Percentiles rank a stretch among this genome's conserved stretches.
Conservation (phyloP, 2,797 vertebrate genomes). For the Xenentodon cancila region DNA sequence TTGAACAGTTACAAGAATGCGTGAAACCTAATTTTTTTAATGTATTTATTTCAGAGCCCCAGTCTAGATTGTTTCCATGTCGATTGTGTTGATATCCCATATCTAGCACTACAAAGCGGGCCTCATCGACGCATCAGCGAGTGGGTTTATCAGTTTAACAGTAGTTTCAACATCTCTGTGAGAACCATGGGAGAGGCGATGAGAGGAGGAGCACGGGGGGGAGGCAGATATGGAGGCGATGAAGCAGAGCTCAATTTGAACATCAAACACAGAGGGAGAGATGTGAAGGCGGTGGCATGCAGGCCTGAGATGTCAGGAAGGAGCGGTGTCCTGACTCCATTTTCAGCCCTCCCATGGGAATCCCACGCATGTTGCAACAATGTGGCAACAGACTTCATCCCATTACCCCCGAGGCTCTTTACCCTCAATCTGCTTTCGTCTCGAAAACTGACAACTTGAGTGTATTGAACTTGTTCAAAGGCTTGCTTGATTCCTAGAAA, state of each 20-base stretch:
- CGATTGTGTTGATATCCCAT: background rate
- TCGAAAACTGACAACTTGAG: conserved; percentile 66
- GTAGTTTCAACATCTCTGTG: conserved; percentile 40
- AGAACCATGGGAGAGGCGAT: conserved; percentile 13
- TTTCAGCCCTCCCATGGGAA: conserved; percentile 68
- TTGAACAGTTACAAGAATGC: too few relatives aligned
- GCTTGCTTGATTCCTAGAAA: conserved; percentile 54
- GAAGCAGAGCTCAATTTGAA: conserved; percentile 73
- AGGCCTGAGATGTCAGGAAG: conserved; percentile 65
- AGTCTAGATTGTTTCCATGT: background rate
- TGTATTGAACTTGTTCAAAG: conserved; percentile 70
- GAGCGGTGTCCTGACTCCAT: conserved; percentile 69
- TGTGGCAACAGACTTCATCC: conserved; percentile 73
- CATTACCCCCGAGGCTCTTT: conserved; percentile 68
- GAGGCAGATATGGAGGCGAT: conserved; percentile 42
- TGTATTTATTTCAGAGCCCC: too few relatives aligned
- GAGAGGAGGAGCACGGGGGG: conserved; percentile 26
- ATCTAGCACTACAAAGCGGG: conserved; percentile 1
- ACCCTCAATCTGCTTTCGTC: conserved; percentile 71
- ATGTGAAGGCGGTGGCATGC: conserved; percentile 60
- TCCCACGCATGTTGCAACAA: conserved; percentile 78
- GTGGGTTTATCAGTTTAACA: conserved; percentile 38
- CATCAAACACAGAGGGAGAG: conserved; percentile 67
- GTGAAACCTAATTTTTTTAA: too few relatives aligned
- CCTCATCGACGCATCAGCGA: conserved; percentile 15